Percentiles rank a stretch among this genome's conserved stretches.
phyloP scores from a whole-genome alignment of 2,113 vertebrate species.

The Amia ocellicauda region DNA sequence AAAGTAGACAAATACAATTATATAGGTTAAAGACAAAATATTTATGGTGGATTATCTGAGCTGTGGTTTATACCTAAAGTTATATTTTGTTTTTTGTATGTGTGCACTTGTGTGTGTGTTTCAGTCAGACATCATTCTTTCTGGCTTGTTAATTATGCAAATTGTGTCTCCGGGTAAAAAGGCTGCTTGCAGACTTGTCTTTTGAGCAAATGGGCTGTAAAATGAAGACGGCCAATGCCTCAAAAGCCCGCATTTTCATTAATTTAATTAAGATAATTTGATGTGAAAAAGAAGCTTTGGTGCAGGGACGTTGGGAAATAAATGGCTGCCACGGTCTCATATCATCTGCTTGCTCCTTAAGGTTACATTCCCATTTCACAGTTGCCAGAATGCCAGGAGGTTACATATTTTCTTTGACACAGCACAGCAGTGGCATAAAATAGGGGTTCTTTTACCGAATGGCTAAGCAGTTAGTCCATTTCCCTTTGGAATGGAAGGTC shows the following conservation, averaged over 20 bases:
- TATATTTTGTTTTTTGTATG: too few relatives aligned
- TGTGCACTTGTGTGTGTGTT: neutral
- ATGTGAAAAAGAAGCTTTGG: too few relatives aligned
- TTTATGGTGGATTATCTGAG: neutral
- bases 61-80: too few relatives aligned
- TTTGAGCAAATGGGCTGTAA: neutral
- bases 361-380: conserved; percentile 29
- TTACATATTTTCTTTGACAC: conserved; percentile 40
- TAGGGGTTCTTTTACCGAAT: conserved; percentile 25
- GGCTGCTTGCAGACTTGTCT: neutral
- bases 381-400: conserved; percentile 24
- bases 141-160: neutral
- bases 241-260: neutral
- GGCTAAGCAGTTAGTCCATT: conserved; percentile 17
- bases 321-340: conserved; percentile 6
- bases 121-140: neutral
- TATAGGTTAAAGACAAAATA: too few relatives aligned
- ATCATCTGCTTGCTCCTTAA: conserved; percentile 1
- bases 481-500: conserved; percentile 29
- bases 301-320: conserved; percentile 18
- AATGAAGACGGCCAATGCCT: neutral
- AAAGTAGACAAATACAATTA: too few relatives aligned
- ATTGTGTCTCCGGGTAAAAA: neutral
- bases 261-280: neutral
- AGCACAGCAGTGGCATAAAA: conserved; percentile 36